Evolutionary conservation across 2,113 vertebrate species (phyloP).

Genomic region (Cephalopterus ornatus): DNA sequence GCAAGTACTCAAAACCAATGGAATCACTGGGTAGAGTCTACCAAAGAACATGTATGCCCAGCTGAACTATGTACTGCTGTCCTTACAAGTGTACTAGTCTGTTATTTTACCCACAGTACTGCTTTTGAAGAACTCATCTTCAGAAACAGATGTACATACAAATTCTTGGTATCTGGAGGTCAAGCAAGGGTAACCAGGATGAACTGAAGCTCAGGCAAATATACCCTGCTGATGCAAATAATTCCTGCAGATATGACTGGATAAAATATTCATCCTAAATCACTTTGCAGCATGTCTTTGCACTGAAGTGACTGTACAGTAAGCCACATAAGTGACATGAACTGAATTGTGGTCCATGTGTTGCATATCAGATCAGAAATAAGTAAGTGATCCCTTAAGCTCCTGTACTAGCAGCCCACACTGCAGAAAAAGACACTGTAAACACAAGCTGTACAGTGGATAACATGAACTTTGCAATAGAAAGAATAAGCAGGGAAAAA

Average conservation of each 20-base stretch:
- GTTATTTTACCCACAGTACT: not conserved
- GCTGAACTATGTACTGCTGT: not conserved
- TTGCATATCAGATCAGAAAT: not conserved
- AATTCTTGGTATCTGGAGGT: not conserved
- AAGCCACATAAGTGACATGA: not conserved
- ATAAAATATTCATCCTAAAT: not conserved
- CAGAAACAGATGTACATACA: not conserved
- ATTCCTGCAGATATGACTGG: not conserved
- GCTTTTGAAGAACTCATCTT: not conserved
- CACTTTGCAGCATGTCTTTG: not conserved
- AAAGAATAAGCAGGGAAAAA: not conserved
- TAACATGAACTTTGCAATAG: not conserved
- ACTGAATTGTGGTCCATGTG: not conserved
- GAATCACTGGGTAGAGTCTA: not conserved
- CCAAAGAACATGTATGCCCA: not conserved
- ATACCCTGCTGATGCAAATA: not conserved
- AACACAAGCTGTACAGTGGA: not conserved
- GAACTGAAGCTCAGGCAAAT: not conserved
- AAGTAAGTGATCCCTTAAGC: not conserved
- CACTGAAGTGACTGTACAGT: not conserved
- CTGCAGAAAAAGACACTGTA: not conserved
- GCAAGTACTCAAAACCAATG: not conserved
- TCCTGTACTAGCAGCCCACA: not conserved
- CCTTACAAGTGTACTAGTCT: not conserved
- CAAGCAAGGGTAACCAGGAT: not conserved